These are phyloP conservation scores for Branchinecta sandiegonensis DNA, from an alignment of 2,888 invertebrate species.

Conservation along the genomic window DNA sequence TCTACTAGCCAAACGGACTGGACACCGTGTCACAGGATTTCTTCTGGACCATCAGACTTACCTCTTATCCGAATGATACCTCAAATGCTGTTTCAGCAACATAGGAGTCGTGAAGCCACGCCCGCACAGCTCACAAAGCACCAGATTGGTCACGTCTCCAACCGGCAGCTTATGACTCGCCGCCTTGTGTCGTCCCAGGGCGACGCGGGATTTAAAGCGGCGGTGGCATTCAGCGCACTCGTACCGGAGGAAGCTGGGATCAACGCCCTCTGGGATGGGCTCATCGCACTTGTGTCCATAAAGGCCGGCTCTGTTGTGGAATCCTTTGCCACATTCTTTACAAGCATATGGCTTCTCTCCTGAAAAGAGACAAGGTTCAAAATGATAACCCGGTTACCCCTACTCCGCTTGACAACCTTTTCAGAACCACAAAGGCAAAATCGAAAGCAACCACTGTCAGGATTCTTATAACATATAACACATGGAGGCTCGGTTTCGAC, in stretches of 20 bases:
- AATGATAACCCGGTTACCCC: too few relatives aligned
- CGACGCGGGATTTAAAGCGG: constrained; percentile 8
- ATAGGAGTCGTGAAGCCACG: neutral
- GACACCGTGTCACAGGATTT: too few relatives aligned
- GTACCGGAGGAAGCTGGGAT: neutral
- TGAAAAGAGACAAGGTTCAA: neutral
- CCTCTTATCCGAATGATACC: neutral
- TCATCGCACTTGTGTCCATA: neutral
- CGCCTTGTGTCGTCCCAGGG: constrained; percentile 5
- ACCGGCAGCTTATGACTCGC: neutral
- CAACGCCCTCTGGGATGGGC: neutral
- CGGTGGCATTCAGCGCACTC: neutral
- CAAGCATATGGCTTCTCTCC: constrained; percentile 2
- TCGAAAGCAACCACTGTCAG: too few relatives aligned
- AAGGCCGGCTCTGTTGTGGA: neutral
- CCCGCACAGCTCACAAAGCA: neutral
- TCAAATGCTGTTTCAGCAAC: constrained; percentile 8
- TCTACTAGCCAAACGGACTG: too few relatives aligned
- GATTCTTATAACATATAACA: too few relatives aligned
- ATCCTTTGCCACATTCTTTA: neutral
- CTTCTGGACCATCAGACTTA: neutral
- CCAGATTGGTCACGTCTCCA: neutral
- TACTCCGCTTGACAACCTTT: too few relatives aligned
- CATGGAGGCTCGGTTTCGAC: too few relatives aligned
- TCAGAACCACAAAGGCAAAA: too few relatives aligned